Percentiles rank a stretch among this genome's conserved stretches.
phyloP scores from a whole-genome alignment of 2,113 vertebrate genomes.

The Seriola quinqueradiata region DNA sequence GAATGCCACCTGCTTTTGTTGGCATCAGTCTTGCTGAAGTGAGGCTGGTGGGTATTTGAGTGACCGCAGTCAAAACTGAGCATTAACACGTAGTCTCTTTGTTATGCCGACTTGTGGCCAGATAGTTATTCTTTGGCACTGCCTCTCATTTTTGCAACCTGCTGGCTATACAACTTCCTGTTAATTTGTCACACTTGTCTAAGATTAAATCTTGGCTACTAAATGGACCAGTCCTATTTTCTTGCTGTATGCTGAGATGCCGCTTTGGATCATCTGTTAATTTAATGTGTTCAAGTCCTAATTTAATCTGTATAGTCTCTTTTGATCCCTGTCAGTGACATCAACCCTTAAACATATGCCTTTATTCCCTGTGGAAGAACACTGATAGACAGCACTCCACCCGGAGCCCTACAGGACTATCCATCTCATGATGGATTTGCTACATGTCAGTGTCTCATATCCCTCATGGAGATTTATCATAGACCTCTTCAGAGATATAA shows the following conservation, averaged over 20 bases:
- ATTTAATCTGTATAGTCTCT: not conserved
- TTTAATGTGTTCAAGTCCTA: slow-evolving; percentile 26
- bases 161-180: slow-evolving; percentile 24
- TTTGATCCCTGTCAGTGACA: slow-evolving; percentile 10
- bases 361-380: slow-evolving; percentile 19
- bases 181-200: slow-evolving; percentile 68
- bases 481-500: slow-evolving; percentile 24
- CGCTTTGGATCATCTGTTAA: slow-evolving; percentile 34
- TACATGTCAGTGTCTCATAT: slow-evolving; percentile 28
- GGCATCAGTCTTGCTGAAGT: slow-evolving; percentile 37
- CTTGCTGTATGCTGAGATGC: slow-evolving; percentile 8
- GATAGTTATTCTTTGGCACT: slow-evolving; percentile 44
- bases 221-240: slow-evolving; percentile 15
- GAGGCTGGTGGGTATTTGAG: slow-evolving; percentile 30
- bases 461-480: slow-evolving; percentile 20
- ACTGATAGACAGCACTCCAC: slow-evolving; percentile 21
- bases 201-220: slow-evolving; percentile 42
- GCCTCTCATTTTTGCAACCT: slow-evolving; percentile 38
- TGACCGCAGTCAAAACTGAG: slow-evolving; percentile 55
- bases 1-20: slow-evolving; percentile 47
- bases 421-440: slow-evolving; percentile 22
- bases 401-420: not conserved
- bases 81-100: slow-evolving; percentile 60
- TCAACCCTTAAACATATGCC: not conserved
- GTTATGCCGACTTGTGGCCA: slow-evolving; percentile 45